phyloP scores from a whole-genome alignment of 2,113 vertebrate species.

The Daphoenositta chrysoptera region DNA sequence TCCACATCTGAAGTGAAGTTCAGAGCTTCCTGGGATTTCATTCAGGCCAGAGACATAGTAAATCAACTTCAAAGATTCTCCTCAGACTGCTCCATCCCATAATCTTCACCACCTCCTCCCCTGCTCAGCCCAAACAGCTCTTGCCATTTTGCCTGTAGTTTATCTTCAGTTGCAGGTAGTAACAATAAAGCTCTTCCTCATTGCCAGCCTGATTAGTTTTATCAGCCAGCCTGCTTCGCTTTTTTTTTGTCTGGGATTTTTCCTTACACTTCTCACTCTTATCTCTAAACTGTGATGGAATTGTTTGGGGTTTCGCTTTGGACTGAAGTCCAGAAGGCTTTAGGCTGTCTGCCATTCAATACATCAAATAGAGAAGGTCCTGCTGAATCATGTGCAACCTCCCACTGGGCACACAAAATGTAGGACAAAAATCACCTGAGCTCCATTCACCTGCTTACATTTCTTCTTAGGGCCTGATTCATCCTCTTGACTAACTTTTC shows the following conservation, averaged over 20 bases:
- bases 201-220: background rate
- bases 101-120: background rate
- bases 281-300: background rate
- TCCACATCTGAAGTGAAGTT: background rate
- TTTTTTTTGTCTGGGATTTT: slow-evolving; percentile 11
- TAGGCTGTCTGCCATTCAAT: background rate
- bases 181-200: slow-evolving; percentile 32
- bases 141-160: background rate
- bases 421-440: background rate
- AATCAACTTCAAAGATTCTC: background rate
- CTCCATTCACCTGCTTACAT: background rate
- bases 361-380: background rate
- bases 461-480: background rate
- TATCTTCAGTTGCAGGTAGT: slow-evolving; percentile 24
- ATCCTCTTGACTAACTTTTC: background rate
- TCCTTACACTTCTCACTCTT: background rate
- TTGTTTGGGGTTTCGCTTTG: background rate
- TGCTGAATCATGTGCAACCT: background rate
- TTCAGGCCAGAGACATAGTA: background rate
- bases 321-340: background rate
- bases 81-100: background rate
- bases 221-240: background rate
- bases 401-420: background rate
- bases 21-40: background rate
- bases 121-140: background rate